Percentiles rank a stretch among this genome's conserved stretches.
Conservation (phyloP, 2,113 vertebrate genomes). For the Meleagris gallopavo region DNA sequence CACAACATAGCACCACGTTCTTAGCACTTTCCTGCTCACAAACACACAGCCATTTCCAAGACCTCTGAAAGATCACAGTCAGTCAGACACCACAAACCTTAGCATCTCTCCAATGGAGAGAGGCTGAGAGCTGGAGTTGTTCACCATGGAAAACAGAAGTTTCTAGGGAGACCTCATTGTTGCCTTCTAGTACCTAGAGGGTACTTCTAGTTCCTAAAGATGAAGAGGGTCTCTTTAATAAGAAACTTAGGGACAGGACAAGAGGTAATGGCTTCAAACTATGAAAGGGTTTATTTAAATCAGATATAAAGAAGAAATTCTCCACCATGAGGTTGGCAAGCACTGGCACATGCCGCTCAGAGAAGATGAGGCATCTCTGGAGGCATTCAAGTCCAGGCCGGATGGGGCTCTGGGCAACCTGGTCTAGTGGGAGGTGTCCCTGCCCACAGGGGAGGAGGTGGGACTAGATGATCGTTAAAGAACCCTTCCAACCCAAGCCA, state of each 20-base stretch:
- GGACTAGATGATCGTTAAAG: background rate
- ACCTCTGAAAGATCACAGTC: background rate
- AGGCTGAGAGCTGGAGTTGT: background rate
- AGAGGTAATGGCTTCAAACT: background rate
- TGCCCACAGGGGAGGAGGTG: background rate
- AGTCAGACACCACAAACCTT: rapidly evolving
- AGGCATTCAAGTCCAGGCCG: background rate
- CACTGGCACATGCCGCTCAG: background rate
- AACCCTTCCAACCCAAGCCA: background rate
- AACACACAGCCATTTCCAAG: background rate
- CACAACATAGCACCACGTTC: background rate
- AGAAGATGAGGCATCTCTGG: background rate
- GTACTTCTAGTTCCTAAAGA: background rate
- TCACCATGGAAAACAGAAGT: background rate
- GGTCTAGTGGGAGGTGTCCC: background rate
- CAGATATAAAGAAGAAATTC: background rate
- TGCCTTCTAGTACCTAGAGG: background rate
- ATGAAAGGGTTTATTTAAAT: background rate
- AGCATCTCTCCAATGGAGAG: rapidly evolving
- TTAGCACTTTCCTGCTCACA: background rate
- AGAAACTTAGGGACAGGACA: background rate
- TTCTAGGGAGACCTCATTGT: background rate
- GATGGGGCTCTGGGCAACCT: background rate
- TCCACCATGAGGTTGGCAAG: background rate
- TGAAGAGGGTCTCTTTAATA: background rate